phyloP scores from a whole-genome alignment of 2,113 vertebrate species.

The Nycticebus coucang region DNA sequence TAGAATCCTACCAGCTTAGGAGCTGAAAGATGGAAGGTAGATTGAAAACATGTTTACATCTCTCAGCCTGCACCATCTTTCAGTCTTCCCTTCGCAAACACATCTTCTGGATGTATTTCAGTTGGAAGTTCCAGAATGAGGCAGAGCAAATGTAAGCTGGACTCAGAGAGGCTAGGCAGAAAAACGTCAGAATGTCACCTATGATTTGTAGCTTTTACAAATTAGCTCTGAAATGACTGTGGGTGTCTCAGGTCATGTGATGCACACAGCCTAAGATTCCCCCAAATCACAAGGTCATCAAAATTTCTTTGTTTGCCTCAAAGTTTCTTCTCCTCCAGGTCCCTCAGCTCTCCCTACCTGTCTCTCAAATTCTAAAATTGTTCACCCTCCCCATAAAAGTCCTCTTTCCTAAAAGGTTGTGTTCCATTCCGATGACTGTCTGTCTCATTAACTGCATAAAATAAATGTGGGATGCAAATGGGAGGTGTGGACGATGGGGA shows the following conservation, averaged over 20 bases:
- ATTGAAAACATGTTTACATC: fast-evolving
- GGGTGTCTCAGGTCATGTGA: background rate
- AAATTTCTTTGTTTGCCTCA: background rate
- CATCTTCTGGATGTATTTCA: too few relatives aligned
- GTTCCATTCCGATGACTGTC: background rate
- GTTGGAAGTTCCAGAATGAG: background rate
- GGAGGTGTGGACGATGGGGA: too few relatives aligned
- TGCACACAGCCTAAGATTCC: fast-evolving
- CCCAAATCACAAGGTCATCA: background rate
- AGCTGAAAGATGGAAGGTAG: too few relatives aligned
- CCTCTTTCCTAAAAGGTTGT: background rate
- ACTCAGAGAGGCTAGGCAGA: background rate
- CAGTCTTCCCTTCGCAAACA: background rate
- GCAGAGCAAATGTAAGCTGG: background rate
- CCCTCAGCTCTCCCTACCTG: background rate
- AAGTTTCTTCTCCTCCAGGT: background rate
- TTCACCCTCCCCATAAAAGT: background rate
- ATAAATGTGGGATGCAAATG: fast-evolving
- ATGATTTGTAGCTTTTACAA: background rate
- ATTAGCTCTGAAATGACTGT: background rate
- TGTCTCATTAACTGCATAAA: background rate
- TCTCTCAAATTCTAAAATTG: background rate
- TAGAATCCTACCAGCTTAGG: background rate
- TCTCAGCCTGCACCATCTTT: background rate
- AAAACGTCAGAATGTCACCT: background rate